A percentile compares a stretch with the other conserved stretches of the same genome.
Evolutionary conservation across 92 coral and sea anemone genomes (phyloP).

Genomic region (Siderastrea siderea): DNA sequence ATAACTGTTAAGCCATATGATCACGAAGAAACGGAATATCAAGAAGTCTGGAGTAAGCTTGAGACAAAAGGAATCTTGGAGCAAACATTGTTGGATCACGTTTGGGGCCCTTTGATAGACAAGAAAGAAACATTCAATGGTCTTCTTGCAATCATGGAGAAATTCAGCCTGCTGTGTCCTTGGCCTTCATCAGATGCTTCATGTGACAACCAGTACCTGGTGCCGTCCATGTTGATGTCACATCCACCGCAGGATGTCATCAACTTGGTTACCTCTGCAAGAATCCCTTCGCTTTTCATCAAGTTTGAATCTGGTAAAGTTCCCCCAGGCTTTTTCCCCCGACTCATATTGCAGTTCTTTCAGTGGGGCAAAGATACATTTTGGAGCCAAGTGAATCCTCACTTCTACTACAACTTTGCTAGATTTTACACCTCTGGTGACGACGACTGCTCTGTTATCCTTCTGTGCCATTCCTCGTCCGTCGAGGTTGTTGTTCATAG

Average conservation of each 20-base stretch:
- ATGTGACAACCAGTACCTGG: no score
- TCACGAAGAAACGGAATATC: not conserved
- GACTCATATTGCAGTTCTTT: conserved; percentile 23
- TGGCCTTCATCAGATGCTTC: conserved; percentile 11
- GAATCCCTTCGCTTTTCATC: conserved; percentile 8
- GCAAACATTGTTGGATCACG: conserved; percentile 10
- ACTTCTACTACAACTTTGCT: conserved; percentile 14
- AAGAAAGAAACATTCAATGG: conserved; percentile 13
- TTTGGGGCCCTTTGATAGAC: conserved; percentile 15
- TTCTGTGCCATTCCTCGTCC: conserved; percentile 3
- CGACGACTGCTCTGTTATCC: not conserved
- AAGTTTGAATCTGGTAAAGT: conserved; percentile 11
- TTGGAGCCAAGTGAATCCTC: not conserved
- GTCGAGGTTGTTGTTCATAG: not conserved
- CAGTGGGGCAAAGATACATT: not conserved
- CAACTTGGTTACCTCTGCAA: not conserved
- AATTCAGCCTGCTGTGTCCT: conserved; percentile 44
- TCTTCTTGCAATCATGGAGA: conserved; percentile 49
- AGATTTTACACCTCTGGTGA: conserved; percentile 10
- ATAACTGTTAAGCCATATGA: conserved; percentile 30
- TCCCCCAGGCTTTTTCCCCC: conserved; percentile 44
- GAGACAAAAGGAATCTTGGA: conserved; percentile 21
- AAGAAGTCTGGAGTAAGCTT: conserved; percentile 15
- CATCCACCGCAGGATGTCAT: not conserved
- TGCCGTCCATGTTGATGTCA: no score